Evolutionary conservation across 1,140 invertebrate genomes (phyloP).

Genomic region (Drosophila serrata): DNA sequence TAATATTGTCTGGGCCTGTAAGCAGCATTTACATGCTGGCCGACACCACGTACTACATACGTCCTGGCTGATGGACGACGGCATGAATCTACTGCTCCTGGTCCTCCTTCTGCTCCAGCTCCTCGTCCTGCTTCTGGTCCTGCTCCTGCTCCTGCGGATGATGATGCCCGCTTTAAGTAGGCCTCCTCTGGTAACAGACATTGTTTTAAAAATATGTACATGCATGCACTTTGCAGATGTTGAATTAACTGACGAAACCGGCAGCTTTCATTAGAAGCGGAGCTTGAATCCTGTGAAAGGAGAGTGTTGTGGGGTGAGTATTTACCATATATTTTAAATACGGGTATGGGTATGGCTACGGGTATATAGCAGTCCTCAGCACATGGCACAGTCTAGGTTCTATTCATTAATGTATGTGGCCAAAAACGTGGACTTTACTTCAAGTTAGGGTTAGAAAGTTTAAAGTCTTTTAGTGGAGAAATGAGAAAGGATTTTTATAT

Average conservation of each 20-base stretch:
- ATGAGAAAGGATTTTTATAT: background rate
- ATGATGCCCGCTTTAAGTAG: constrained; percentile 53
- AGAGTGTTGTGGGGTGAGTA: constrained; percentile 20
- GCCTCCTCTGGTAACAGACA: constrained; percentile 23
- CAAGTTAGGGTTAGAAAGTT: background rate
- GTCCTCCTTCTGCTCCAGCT: background rate
- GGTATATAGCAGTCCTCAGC: background rate
- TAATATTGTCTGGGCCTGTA: constrained; percentile 75
- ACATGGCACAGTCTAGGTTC: constrained; percentile 7
- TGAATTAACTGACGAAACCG: constrained; percentile 47
- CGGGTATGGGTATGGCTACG: background rate
- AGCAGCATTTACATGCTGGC: constrained; percentile 74
- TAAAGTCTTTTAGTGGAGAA: background rate
- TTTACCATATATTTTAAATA: constrained; percentile 1
- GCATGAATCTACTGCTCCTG: background rate
- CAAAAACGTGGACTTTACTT: background rate
- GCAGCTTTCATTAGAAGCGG: constrained; percentile 37
- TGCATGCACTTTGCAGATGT: constrained; percentile 46
- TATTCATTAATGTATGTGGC: constrained; percentile 19
- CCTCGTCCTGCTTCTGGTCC: background rate
- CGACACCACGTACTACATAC: constrained; percentile 59
- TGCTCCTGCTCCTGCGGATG: constrained; percentile 3
- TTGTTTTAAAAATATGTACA: constrained; percentile 53
- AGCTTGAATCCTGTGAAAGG: constrained; percentile 4
- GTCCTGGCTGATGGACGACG: constrained; percentile 46